Conservation (phyloP, 2,797 vertebrate genomes). For the Syngnathus acus region DNA sequence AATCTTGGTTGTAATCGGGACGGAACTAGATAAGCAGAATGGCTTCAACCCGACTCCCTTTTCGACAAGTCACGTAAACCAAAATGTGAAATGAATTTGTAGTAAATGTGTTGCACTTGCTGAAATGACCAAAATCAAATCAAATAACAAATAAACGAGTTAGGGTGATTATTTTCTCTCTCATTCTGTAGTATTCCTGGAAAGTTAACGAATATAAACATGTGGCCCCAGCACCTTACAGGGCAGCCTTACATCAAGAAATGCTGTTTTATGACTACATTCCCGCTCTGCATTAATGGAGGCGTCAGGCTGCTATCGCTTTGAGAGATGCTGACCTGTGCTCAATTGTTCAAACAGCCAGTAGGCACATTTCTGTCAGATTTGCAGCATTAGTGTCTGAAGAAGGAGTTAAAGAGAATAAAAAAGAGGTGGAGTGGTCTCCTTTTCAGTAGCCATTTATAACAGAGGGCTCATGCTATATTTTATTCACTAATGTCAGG, state of each 20-base stretch:
- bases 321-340: constrained; percentile 70
- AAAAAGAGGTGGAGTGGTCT: constrained; percentile 61
- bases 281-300: constrained; percentile 71
- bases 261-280: constrained; percentile 67
- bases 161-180: constrained; percentile 14
- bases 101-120: too few relatives aligned
- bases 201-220: constrained; percentile 34
- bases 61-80: too few relatives aligned
- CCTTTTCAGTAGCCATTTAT: constrained; percentile 56
- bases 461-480: constrained; percentile 55
- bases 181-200: constrained; percentile 23
- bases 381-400: constrained; percentile 46
- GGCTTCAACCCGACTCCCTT: too few relatives aligned
- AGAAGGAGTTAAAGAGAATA: constrained; percentile 61
- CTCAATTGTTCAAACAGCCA: constrained; percentile 63
- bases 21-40: too few relatives aligned
- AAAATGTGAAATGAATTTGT: too few relatives aligned
- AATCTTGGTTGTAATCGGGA: too few relatives aligned
- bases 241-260: constrained; percentile 60
- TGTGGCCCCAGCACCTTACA: constrained; percentile 35
- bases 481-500: constrained; percentile 72
- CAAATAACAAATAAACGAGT: constrained; percentile 6
- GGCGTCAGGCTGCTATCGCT: constrained; percentile 61
- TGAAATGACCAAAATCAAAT: not conserved
- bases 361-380: constrained; percentile 66